These are phyloP conservation scores for Chaenogobius annularis DNA, from an alignment of 2,113 vertebrate genomes.

Conservation along the genomic window DNA sequence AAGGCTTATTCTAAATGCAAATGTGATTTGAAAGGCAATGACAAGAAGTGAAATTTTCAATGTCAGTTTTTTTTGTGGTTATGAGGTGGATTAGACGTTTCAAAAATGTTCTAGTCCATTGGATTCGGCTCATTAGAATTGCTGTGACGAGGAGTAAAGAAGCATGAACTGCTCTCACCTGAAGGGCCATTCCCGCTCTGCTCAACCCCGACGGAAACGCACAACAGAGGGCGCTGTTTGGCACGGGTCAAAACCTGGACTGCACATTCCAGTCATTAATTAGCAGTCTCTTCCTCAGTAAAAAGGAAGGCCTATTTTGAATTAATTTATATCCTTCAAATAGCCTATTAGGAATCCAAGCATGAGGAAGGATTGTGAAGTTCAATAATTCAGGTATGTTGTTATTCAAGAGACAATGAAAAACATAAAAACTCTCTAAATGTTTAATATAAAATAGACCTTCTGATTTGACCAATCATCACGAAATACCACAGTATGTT, in stretches of 20 bases:
- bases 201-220: constrained; percentile 7
- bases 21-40: background rate
- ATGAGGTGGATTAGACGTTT: background rate
- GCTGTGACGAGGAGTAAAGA: background rate
- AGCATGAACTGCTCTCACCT: background rate
- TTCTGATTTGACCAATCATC: background rate
- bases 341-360: background rate
- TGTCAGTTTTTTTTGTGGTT: background rate
- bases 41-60: background rate
- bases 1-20: background rate
- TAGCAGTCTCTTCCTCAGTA: background rate
- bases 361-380: background rate
- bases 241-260: constrained; percentile 33
- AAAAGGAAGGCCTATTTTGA: background rate
- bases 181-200: background rate
- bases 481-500: background rate
- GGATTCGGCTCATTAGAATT: background rate
- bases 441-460: background rate
- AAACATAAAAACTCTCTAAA: background rate
- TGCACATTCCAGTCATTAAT: background rate
- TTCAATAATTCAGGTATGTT: too few species aligned
- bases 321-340: background rate
- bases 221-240: constrained; percentile 71
- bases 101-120: background rate
- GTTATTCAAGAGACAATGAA: background rate